Evolutionary conservation across 2,797 vertebrate species (phyloP), one percentile per base, ranked within the genome.

Genomic region (Lemur catta): DNA sequence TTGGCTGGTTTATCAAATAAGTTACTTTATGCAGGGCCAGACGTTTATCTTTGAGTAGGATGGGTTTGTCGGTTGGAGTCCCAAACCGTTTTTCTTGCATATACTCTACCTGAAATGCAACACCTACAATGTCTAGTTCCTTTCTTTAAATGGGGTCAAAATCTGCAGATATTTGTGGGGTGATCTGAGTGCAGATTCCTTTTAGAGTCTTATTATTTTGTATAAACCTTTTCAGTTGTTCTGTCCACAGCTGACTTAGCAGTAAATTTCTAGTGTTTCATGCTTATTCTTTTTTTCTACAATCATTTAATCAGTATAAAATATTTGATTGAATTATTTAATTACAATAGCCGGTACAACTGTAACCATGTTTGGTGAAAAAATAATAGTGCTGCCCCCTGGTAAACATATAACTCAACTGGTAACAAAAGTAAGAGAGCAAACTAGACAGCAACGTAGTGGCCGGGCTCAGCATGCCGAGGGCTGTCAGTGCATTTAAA

Each of bases 401-500:
- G 20, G 33, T 24, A 59, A 65, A 33, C 30, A 24, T 7, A 7
- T 12, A 18, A 43, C 28, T 59, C 7, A 71, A 41, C 30, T 43
- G 46, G 22, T 41, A 7, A 18, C 9, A 28, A 48, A 48, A 81
- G 15, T 30, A 20, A 55, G 67, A 35, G 2, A 38, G 17, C 10
- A 33, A 75, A 50, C 15, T 12, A 1, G 14, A 18, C 33, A 30
- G 15, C 13, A 69, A 24, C 69, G 24, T 26, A 20, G n/a, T 33
- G 14, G 15, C 17, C 24, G 4, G 33, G 6, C 22, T 13, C 17
- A 9, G 11, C 9, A 2, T 14, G 6, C 18, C 4, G 6, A 24
- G 41, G 38, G 50, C 4, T 6, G 38, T 30, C 24, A 4, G 28
- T 24, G 20, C 55, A 55, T 52, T 28, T 30, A 28, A 59, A 28